phyloP scores from a whole-genome alignment of 2,113 vertebrate genomes.

The Anoplopoma fimbria region DNA sequence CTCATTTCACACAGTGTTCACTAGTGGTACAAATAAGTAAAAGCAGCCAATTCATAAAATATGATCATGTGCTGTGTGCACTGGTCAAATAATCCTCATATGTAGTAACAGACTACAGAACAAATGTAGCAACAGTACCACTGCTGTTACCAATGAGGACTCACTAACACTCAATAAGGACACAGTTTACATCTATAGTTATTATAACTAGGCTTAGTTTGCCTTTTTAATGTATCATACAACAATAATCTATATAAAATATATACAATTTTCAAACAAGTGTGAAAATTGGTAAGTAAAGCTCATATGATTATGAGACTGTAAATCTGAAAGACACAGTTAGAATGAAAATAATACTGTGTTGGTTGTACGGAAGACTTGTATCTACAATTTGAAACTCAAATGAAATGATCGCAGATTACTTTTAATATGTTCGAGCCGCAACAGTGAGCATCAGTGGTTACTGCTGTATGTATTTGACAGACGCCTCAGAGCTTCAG shows the following conservation, averaged over 20 bases:
- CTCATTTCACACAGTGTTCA: constrained; percentile 3
- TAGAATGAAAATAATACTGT: constrained; percentile 3
- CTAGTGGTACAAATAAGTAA: constrained; percentile 8
- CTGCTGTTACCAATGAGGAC: background rate
- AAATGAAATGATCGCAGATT: background rate
- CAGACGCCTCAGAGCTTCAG: background rate
- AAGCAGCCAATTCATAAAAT: background rate
- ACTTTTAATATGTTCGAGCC: background rate
- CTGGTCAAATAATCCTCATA: background rate
- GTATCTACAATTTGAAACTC: background rate
- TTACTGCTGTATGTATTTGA: background rate
- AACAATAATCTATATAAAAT: constrained; percentile 2
- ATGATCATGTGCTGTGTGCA: background rate
- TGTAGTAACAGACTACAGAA: background rate
- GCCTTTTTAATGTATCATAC: constrained; percentile 12
- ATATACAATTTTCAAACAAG: background rate
- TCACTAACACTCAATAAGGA: background rate
- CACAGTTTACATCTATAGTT: constrained; percentile 10
- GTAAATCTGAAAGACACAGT: background rate
- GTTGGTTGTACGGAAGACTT: background rate
- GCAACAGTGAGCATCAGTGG: background rate
- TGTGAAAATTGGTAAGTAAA: background rate
- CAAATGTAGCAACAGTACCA: background rate
- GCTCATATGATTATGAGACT: background rate
- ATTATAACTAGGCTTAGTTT: constrained; percentile 8